phyloP scores from a whole-genome alignment of 2,888 invertebrate genomes.

The Emmelina monodactyla region DNA sequence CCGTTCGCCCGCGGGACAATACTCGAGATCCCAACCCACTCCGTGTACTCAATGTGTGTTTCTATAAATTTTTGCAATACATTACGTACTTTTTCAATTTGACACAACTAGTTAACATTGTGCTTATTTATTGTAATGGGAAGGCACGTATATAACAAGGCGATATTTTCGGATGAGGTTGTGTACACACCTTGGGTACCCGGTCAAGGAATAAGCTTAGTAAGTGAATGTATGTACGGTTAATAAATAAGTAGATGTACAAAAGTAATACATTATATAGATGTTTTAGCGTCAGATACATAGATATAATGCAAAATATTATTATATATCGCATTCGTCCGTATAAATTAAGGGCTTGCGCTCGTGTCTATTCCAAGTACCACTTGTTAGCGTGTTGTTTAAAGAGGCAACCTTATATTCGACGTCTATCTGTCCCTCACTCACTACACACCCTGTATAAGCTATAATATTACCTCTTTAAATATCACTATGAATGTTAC shows the following conservation, averaged over 20 bases:
- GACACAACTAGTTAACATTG: constrained; percentile 9
- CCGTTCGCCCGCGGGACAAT: constrained; percentile 57
- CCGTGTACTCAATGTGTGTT: constrained; percentile 53
- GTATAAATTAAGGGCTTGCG: constrained; percentile 65
- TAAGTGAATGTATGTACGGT: constrained; percentile 57
- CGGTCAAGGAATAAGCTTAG: constrained; percentile 53
- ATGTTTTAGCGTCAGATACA: constrained; percentile 67
- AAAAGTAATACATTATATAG: constrained; percentile 67
- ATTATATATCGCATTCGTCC: constrained; percentile 68
- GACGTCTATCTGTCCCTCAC: no score
- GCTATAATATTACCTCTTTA: neutral
- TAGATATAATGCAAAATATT: constrained; percentile 65
- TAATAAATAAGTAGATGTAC: constrained; percentile 66
- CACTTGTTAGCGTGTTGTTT: constrained; percentile 22
- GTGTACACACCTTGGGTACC: constrained; percentile 49
- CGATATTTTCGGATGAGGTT: constrained; percentile 17
- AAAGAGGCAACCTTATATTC: neutral
- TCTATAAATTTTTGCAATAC: constrained; percentile 19
- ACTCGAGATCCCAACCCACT: constrained; percentile 40
- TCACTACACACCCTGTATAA: no score
- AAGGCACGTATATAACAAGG: constrained; percentile 8
- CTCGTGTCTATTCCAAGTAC: constrained; percentile 64
- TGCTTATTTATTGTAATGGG: constrained; percentile 38
- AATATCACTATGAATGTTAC: constrained; percentile 41
- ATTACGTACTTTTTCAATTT: constrained; percentile 10